A percentile compares a stretch with the other conserved stretches of the same genome.
These are phyloP conservation scores for Beaufortia kweichowensis DNA, from an alignment of 2,113 vertebrate genomes.

Conservation along the genomic window DNA sequence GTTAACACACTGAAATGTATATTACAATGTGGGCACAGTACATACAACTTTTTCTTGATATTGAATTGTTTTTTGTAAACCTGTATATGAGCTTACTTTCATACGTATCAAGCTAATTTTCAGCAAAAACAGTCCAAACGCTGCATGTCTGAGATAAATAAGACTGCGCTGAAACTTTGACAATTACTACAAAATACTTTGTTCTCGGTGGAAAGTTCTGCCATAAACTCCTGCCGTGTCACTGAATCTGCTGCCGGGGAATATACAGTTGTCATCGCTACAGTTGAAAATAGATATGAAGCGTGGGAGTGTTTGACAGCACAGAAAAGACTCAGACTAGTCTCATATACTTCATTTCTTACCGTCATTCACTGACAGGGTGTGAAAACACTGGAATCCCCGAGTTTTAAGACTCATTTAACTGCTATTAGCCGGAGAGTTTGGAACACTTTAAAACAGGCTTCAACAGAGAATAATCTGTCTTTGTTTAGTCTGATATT, in stretches of 20 bases:
- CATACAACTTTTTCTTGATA: no score
- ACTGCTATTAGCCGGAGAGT: not conserved
- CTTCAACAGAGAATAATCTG: not conserved
- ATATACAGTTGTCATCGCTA: conserved; percentile 54
- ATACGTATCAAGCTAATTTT: no score
- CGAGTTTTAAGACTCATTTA: not conserved
- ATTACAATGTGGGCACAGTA: no score
- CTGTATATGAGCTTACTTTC: no score
- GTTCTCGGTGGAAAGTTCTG: conserved; percentile 28
- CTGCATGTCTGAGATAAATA: not conserved
- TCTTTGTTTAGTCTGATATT: not conserved
- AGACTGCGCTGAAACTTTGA: conserved; percentile 26
- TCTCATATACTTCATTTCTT: conserved; percentile 55
- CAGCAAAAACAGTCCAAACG: not conserved
- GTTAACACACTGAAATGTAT: no score
- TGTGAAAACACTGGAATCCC: not conserved
- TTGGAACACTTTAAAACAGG: not conserved
- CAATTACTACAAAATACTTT: conserved; percentile 17
- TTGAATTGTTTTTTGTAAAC: no score
- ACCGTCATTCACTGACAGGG: conserved; percentile 57
- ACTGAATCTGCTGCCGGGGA: conserved; percentile 35
- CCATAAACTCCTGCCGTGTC: conserved; percentile 54
- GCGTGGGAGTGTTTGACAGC: conserved; percentile 61
- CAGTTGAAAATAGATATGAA: conserved; percentile 60
- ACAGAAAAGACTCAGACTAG: conserved; percentile 54